Percentiles rank a stretch among this genome's conserved stretches.
phyloP scores from a whole-genome alignment of 2,888 invertebrate genomes.

The Allacma fusca region DNA sequence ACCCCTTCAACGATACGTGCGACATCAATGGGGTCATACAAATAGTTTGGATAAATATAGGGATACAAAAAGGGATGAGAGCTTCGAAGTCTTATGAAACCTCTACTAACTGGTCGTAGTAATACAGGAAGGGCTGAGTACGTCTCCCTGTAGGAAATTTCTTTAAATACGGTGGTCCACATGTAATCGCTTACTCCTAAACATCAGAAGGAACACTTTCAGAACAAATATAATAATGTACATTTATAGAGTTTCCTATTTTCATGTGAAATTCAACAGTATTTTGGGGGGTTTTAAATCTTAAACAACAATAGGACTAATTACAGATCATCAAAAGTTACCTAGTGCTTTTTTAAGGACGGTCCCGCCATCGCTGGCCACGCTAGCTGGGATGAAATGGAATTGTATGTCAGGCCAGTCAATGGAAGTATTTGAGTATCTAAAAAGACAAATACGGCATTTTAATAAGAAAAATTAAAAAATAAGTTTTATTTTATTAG shows the following conservation, averaged over 20 bases:
- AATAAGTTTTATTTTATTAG: too few species aligned
- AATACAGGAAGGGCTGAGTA: conserved; percentile 87
- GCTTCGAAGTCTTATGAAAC: conserved; percentile 80
- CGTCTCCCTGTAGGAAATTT: conserved; percentile 78
- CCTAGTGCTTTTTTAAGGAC: conserved; percentile 84
- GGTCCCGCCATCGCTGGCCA: conserved; percentile 84
- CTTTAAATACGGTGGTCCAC: conserved; percentile 77
- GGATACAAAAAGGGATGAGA: conserved; percentile 88
- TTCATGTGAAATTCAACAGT: too few species aligned
- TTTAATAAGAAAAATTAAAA: too few species aligned
- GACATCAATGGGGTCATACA: conserved; percentile 80
- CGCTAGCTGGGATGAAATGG: conserved; percentile 86
- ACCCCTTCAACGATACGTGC: conserved; percentile 84
- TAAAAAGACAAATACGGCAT: conserved; percentile 36
- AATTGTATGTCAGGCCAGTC: conserved; percentile 91
- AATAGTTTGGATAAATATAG: conserved; percentile 89
- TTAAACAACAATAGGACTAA: too few species aligned
- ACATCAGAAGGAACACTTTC: too few species aligned
- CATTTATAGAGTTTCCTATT: too few species aligned
- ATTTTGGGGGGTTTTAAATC: too few species aligned
- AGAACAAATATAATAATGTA: too few species aligned
- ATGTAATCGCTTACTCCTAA: conserved; percentile 74
- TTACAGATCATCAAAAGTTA: too few species aligned
- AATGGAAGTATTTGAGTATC: conserved; percentile 72
- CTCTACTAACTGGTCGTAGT: conserved; percentile 83